Conservation (phyloP, 2,888 invertebrate genomes). For the Pocota personata region DNA sequence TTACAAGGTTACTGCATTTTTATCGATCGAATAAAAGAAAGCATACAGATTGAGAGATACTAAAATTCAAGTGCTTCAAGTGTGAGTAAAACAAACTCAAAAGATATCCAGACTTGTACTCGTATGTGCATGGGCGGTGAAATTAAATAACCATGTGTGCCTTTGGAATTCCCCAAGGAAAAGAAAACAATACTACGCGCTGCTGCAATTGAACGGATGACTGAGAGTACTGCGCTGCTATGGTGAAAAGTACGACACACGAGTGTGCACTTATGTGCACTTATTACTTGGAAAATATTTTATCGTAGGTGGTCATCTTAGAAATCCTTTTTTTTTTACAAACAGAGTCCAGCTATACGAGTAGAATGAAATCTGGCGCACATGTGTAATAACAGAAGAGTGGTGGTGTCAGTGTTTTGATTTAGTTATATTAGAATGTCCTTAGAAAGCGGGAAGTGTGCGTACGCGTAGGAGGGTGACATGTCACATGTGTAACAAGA, state of each 20-base stretch:
- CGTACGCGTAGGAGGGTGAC: slow-evolving; percentile 6
- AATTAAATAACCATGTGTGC: slow-evolving; percentile 17
- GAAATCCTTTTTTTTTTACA: slow-evolving; percentile 54
- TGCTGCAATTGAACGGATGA: slow-evolving; percentile 29
- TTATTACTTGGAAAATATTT: slow-evolving; percentile 61
- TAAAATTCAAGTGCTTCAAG: slow-evolving; percentile 11
- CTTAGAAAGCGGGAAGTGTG: slow-evolving; percentile 52
- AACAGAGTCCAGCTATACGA: neutral
- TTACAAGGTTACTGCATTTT: slow-evolving; percentile 49
- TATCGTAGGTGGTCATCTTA: slow-evolving; percentile 63
- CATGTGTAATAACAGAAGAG: slow-evolving; percentile 19
- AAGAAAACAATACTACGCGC: slow-evolving; percentile 21
- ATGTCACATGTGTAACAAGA: neutral
- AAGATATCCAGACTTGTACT: neutral
- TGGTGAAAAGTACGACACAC: neutral
- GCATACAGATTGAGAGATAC: slow-evolving; percentile 39
- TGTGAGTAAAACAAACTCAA: neutral
- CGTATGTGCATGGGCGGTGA: neutral
- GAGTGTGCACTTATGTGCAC: slow-evolving; percentile 37
- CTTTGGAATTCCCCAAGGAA: slow-evolving; percentile 43
- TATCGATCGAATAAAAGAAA: slow-evolving; percentile 34
- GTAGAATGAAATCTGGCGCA: slow-evolving; percentile 52
- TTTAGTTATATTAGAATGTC: slow-evolving; percentile 8
- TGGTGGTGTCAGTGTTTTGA: slow-evolving; percentile 16
- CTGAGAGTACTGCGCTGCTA: neutral